Conservation (phyloP, 2,888 invertebrate genomes). For the Pyrrhia umbra region DNA sequence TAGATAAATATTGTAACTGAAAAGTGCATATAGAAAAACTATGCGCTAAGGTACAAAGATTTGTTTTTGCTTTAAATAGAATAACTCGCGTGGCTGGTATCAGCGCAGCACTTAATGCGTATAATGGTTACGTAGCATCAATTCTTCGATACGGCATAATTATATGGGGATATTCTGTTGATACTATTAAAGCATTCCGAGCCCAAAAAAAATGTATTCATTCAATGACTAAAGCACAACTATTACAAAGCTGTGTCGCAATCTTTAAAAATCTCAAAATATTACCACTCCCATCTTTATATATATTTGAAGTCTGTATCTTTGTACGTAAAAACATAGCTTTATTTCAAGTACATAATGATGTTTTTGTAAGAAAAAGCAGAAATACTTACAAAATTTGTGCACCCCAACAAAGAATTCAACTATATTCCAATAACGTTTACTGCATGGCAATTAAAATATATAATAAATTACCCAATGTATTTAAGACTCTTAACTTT, state of each 20-base stretch:
- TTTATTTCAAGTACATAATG: not conserved
- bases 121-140: slow-evolving; percentile 39
- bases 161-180: slow-evolving; percentile 1
- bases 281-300: too few relatives aligned
- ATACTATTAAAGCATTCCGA: not conserved
- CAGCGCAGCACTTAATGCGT: slow-evolving; percentile 25
- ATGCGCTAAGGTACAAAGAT: slow-evolving; percentile 35
- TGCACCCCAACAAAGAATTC: not conserved
- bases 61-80: slow-evolving; percentile 27
- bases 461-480: not conserved
- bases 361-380: not conserved
- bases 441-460: not conserved
- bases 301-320: not conserved
- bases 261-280: too few relatives aligned
- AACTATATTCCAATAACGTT: not conserved
- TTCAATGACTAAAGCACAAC: too few relatives aligned
- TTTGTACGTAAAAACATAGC: not conserved
- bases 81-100: slow-evolving; percentile 5
- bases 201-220: not conserved
- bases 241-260: too few relatives aligned
- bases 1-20: slow-evolving; percentile 29
- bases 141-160: slow-evolving; percentile 30
- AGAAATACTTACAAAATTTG: not conserved
- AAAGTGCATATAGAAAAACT: slow-evolving; percentile 36
- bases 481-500: not conserved